phyloP scores from a whole-genome alignment of 2,888 invertebrate genomes.

The Ditula angustiorana region DNA sequence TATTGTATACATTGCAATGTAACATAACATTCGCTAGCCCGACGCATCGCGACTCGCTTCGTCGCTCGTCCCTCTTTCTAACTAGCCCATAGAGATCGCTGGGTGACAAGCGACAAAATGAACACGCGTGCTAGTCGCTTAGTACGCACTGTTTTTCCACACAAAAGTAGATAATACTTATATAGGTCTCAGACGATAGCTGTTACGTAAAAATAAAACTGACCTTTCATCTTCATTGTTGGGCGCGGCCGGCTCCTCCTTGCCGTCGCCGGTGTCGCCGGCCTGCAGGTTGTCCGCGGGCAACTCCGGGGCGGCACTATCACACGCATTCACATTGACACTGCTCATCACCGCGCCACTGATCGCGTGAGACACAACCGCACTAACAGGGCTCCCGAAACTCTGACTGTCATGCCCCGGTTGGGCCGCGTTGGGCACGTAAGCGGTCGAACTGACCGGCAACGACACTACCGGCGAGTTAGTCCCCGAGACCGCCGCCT shows the following conservation, averaged over 20 bases:
- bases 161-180: too few relatives aligned
- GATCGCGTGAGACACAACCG: slow-evolving; percentile 77
- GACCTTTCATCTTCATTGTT: slow-evolving; percentile 83
- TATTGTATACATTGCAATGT: too few relatives aligned
- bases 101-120: too few relatives aligned
- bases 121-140: too few relatives aligned
- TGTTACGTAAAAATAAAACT: slow-evolving; percentile 45
- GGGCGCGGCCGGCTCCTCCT: slow-evolving; percentile 70
- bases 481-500: slow-evolving; percentile 79
- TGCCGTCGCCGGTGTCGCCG: slow-evolving; percentile 74
- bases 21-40: too few relatives aligned
- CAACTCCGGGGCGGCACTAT: slow-evolving; percentile 75
- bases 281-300: slow-evolving; percentile 67
- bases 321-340: slow-evolving; percentile 81
- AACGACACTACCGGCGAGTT: slow-evolving; percentile 82
- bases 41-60: too few relatives aligned
- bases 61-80: too few relatives aligned
- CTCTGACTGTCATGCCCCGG: slow-evolving; percentile 78
- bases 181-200: not conserved
- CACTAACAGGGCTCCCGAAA: slow-evolving; percentile 83
- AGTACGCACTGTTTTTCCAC: too few relatives aligned
- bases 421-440: slow-evolving; percentile 66
- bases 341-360: slow-evolving; percentile 78
- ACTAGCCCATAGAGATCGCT: too few relatives aligned
- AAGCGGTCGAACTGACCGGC: slow-evolving; percentile 76